These are phyloP conservation scores for Microtus obscurus DNA, from an alignment of 2,797 vertebrate genomes.

Conservation along the genomic window DNA sequence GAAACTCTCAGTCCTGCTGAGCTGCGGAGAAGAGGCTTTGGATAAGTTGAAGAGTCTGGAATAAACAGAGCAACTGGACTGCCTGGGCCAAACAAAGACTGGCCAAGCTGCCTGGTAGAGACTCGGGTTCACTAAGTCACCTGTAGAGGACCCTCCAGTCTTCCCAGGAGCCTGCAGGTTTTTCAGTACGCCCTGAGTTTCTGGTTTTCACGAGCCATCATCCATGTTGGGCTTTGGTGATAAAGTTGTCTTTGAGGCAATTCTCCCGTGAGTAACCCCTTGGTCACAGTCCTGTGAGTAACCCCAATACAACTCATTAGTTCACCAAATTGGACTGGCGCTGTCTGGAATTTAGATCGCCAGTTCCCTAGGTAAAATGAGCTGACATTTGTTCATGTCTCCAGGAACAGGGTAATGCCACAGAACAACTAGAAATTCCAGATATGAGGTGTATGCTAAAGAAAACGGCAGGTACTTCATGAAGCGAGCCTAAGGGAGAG, in stretches of 20 bases:
- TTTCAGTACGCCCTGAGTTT: background rate
- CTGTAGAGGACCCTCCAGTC: too few species aligned
- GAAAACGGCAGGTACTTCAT: background rate
- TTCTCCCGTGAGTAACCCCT: background rate
- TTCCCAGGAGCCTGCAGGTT: background rate
- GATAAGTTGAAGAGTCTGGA: background rate
- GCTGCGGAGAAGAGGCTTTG: too few species aligned
- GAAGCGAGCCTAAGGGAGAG: background rate
- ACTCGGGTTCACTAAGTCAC: background rate
- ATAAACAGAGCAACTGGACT: background rate
- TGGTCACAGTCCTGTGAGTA: background rate
- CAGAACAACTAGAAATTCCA: background rate
- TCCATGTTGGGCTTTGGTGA: background rate
- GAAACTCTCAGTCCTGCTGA: background rate
- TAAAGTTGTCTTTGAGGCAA: background rate
- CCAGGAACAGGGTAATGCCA: background rate
- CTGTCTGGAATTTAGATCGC: too few species aligned
- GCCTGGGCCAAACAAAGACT: background rate
- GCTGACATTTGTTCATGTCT: background rate
- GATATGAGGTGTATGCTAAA: background rate
- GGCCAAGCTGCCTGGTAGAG: background rate
- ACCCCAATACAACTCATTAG: too few species aligned
- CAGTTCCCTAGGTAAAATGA: background rate
- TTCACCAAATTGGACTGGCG: background rate
- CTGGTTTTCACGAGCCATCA: background rate